Evolutionary conservation across 2,888 invertebrate genomes (phyloP), one percentile per base, ranked within the genome.

Genomic region (Melanostoma mellinum): DNA sequence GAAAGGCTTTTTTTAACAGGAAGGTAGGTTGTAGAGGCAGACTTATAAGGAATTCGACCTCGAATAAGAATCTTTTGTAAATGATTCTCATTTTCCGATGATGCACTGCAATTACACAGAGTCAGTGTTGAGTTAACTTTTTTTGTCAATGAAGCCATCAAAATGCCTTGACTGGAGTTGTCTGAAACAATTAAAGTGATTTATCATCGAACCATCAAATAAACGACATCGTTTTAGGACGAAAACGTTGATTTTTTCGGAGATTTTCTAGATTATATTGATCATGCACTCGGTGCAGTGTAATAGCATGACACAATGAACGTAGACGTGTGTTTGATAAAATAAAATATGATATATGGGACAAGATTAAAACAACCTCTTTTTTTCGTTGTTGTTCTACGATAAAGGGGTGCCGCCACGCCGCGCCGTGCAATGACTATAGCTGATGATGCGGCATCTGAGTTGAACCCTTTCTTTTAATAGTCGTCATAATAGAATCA

Each of bases 281-380:
- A 80, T 75, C 75, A 44, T 52, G 36, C 52, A 46, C 8, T 55
- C 68, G 48, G 61, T 53, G 67, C 56, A 63, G 42, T 8, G 36
- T 4, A 10, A 33, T 52, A 58, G 32, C 32, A 80, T 63, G 20
- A 75, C 56, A 65, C 48, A 65, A 71, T 67, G 58, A 65, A 56
- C 46, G 69, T 53, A 58, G 65, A 74, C 73, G 78, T 78, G 73
- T 69, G 73, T 68, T 73, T 48, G 82, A 78, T 74, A 65, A 68
- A 71, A 73, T 82, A 82, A 78, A 74, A 78, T 35, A 78, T 84
- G 78, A 84, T 78, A 78, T 78, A 84, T 74, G 76, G 48, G 63
- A 78, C 63, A 42, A 69, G 78, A 74, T 68, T 68, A 75, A 48
- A 52, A 32, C 40, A 61, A 69, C 44, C 52, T 69, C 53, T 73